Base-by-base conservation (phyloP, 1,140 invertebrate genomes). In the Hycleus cichorii region DNA sequence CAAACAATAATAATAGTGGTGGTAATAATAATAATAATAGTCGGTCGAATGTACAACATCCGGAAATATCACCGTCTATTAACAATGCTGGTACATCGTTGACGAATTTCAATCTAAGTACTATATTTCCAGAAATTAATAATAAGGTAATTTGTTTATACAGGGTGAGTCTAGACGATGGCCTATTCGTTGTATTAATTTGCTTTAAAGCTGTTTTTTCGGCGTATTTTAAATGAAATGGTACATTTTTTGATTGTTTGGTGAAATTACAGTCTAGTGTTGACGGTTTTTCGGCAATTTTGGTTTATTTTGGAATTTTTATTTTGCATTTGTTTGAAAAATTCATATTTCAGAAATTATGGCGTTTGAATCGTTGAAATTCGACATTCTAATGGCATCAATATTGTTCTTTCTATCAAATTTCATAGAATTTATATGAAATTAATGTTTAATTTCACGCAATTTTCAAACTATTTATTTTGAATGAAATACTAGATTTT, bases 41-140 rank as follows among this genome's bases (percentile, higher is more conserved):
- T n/a, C 40, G 40, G 11, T 60, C 25, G 24, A 50, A 51, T 39
- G 60, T 69, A 10, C 69, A 69, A 45, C 69, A 70, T 61, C 63
- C 69, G 1, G 70, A 73, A 40, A 65, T 69, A n/a, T 68, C 69
- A 4, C 68, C 67, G 1, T 69, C 66, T 3, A 54, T 69, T 4
- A 67, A 69, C 55, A 62, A 57, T 49, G 67, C 56, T 26, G 77
- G 79, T 49, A 82, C 78, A 0, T 81, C 80, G 63, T 72, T 86
- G 8, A 83, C 83, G 0, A 85, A 85, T 59, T 86, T 86, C 63
- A 85, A 86, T 72, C 69, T 85, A 25, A 83, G 82, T 56, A 83
- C 83, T 0, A 86, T 86, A 53, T 85, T 85, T 67, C 83, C 83
- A 6, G 83, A 86, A 67, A 86, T 86, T 53, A 84, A 84, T 69